Evolutionary conservation across 2,113 vertebrate species (phyloP).

Genomic region (Lipophrys pholis): DNA sequence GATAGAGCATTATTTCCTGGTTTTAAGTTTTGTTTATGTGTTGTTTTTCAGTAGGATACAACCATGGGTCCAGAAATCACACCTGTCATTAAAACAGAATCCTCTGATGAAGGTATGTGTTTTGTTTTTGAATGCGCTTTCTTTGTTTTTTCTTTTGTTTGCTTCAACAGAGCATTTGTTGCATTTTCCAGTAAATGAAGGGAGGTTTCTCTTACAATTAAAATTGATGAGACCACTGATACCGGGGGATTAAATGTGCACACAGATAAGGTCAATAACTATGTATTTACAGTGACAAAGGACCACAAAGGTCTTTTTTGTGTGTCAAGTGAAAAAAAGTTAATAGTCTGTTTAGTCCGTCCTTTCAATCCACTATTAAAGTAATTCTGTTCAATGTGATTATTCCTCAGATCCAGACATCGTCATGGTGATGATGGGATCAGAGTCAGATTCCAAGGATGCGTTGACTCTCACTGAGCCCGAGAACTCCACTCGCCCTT

Average conservation of each 20-base stretch:
- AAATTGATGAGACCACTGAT: no score
- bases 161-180: neutral
- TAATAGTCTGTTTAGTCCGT: no score
- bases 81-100: slow-evolving; percentile 58
- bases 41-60: slow-evolving; percentile 40
- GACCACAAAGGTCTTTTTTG: no score
- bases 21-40: neutral
- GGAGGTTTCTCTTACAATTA: neutral
- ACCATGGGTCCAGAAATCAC: slow-evolving; percentile 67
- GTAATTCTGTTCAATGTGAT: neutral
- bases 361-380: no score
- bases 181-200: neutral
- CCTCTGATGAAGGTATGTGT: slow-evolving; percentile 65
- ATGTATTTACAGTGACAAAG: no score
- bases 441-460: slow-evolving; percentile 51
- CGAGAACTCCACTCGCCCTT: neutral
- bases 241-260: no score
- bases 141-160: neutral
- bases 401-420: slow-evolving; percentile 38
- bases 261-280: no score
- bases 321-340: no score
- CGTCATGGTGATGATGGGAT: slow-evolving; percentile 12
- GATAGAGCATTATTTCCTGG: neutral
- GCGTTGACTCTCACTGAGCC: slow-evolving; percentile 5
- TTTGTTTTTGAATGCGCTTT: neutral